Percentiles rank a stretch among this genome's conserved stretches.
Evolutionary conservation across 1,140 invertebrate species (phyloP).

Genomic region (Dendroctonus ponderosae): DNA sequence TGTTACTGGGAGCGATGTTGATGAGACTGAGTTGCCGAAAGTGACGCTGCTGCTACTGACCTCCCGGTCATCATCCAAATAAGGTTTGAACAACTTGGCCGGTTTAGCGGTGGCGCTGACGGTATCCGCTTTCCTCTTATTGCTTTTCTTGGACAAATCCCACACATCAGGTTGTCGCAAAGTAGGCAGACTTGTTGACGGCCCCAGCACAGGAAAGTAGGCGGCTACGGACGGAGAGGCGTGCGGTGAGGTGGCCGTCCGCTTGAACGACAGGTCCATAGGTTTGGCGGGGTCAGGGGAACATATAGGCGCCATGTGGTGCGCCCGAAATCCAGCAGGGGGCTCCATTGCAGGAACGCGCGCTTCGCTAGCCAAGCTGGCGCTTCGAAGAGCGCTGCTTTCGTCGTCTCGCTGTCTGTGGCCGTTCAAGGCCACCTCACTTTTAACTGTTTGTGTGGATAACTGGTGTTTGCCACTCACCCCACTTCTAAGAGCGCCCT

Average conservation of each 20-base stretch:
- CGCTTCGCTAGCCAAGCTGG: slow-evolving; percentile 27
- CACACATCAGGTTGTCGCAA: slow-evolving; percentile 53
- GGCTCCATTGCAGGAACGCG: slow-evolving; percentile 36
- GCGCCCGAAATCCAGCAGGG: slow-evolving; percentile 41
- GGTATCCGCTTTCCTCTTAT: slow-evolving; percentile 39
- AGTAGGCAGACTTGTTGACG: slow-evolving; percentile 52
- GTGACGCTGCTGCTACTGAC: slow-evolving; percentile 7
- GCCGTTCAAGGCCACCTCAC: slow-evolving; percentile 35
- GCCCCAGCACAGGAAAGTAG: slow-evolving; percentile 52
- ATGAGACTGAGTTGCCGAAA: slow-evolving; percentile 45
- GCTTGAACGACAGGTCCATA: slow-evolving; percentile 49
- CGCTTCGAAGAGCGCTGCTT: slow-evolving; percentile 33
- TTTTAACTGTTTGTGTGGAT: slow-evolving; percentile 53
- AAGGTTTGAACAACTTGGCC: slow-evolving; percentile 69
- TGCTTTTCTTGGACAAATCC: slow-evolving; percentile 54
- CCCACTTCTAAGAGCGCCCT: slow-evolving; percentile 68
- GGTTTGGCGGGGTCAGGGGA: slow-evolving; percentile 45
- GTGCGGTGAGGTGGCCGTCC: slow-evolving; percentile 48
- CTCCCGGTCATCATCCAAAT: slow-evolving; percentile 60
- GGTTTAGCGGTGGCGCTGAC: slow-evolving; percentile 39
- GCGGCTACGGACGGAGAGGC: slow-evolving; percentile 47
- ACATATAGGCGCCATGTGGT: slow-evolving; percentile 32
- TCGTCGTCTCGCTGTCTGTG: slow-evolving; percentile 48
- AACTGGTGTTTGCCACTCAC: slow-evolving; percentile 54
- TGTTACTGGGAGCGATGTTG: slow-evolving; percentile 49